These are phyloP conservation scores for Mesaphorura yosii DNA, from an alignment of 1,140 invertebrate species.

Conservation along the genomic window DNA sequence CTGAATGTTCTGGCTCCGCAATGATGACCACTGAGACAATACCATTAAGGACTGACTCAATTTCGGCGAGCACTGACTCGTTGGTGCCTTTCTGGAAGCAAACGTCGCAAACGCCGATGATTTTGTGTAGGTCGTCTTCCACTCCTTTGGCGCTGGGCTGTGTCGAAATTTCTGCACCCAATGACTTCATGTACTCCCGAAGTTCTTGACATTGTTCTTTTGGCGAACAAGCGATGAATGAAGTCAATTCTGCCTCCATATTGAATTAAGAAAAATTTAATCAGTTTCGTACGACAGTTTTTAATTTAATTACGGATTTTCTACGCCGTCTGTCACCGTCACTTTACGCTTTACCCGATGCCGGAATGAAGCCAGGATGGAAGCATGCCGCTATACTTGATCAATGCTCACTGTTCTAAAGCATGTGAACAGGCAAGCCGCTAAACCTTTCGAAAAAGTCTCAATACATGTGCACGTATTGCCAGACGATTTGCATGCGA, in stretches of 20 bases:
- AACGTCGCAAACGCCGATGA: slow-evolving; percentile 83
- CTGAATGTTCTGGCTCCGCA: slow-evolving; percentile 74
- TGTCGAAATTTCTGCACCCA: slow-evolving; percentile 83
- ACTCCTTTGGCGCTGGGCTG: slow-evolving; percentile 79
- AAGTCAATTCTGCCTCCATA: slow-evolving; percentile 30
- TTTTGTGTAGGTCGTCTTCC: slow-evolving; percentile 86
- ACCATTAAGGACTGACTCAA: slow-evolving; percentile 71
- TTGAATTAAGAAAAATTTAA: no score
- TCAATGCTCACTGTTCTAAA: no score
- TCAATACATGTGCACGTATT: no score
- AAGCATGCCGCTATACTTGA: no score
- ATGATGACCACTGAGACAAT: slow-evolving; percentile 61
- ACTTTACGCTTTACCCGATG: no score
- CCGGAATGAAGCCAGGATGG: no score
- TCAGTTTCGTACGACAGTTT: not conserved
- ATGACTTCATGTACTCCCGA: slow-evolving; percentile 71
- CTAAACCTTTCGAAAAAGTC: no score
- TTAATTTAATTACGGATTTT: not conserved
- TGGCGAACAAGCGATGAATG: slow-evolving; percentile 30
- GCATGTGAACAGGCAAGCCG: no score
- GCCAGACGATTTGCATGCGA: no score
- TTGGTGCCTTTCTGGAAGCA: slow-evolving; percentile 78
- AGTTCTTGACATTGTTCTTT: slow-evolving; percentile 52
- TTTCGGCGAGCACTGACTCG: slow-evolving; percentile 62
- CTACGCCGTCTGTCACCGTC: no score